Base-by-base conservation (phyloP, 2,113 vertebrate species). In the Puffinus mauretanicus region DNA sequence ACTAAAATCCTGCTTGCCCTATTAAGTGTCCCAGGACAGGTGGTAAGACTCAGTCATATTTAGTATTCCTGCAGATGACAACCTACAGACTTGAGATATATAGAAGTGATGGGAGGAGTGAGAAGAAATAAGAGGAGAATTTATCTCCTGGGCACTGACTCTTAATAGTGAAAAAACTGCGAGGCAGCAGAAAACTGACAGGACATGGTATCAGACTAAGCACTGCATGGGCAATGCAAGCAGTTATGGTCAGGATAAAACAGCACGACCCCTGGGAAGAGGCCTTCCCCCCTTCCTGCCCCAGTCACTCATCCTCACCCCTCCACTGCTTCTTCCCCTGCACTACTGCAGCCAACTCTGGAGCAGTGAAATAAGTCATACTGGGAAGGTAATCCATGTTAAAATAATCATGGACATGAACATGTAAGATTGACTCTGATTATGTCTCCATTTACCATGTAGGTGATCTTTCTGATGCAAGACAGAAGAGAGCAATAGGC, bases 361-460 rank as follows among this genome's bases (percentile, higher is more conserved):
- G 3, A 17, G 18, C 38, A 90, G 21, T 20, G 24, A 76, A 88
- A 61, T 51, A 26, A 75, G 69, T 10, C 24, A 7, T 4, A 38
- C 6, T 9, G 8, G 17, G 11, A 52, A 93, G 0, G 0, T 16
- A 57, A 36, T 5, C 11, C 17, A 4, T 2, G 2, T 38, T 69
- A 25, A 54, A 46, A 18, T 49, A 73, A 51, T 47, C 27, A n/a
- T 1, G 3, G 12, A 46, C 16, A 47, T 5, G 34, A 38, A 42
- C 30, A 24, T 3, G 3, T 7, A 66, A 40, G 64, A 57, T 1
- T 20, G 13, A 61, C 34, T 10, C 8, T 0, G 6, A 10, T 61
- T 11, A 26, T 49, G 38, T 80, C 30, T 91, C 44, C 7, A 16
- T 52, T 86, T 77, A 13, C 42, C 21, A 11, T 7, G 4, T 7